phyloP scores from a whole-genome alignment of 2,797 vertebrate genomes.

The Tangara arthus region DNA sequence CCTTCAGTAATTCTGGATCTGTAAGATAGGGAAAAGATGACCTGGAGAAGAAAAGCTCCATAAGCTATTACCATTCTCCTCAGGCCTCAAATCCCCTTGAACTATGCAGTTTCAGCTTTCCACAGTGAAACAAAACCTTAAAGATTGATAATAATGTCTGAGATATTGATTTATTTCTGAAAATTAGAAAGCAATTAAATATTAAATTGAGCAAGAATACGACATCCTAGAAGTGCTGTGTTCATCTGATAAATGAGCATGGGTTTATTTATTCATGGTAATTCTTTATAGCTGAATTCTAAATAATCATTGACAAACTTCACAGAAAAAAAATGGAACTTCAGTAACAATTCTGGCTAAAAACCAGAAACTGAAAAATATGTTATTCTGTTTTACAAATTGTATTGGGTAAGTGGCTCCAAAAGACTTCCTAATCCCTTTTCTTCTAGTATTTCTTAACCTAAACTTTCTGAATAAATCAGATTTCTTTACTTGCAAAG shows the following conservation, averaged over 20 bases:
- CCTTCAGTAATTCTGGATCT: neutral
- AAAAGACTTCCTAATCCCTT: neutral
- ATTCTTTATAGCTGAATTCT: neutral
- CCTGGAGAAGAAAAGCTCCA: neutral
- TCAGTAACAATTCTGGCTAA: neutral
- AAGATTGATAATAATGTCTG: neutral
- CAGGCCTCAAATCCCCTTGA: neutral
- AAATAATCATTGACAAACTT: neutral
- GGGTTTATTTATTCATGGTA: constrained; percentile 7
- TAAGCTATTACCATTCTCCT: neutral
- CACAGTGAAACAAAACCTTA: neutral
- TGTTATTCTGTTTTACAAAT: neutral
- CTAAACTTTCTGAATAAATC: neutral
- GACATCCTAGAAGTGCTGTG: neutral
- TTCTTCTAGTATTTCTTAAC: neutral
- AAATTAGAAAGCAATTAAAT: constrained; percentile 30
- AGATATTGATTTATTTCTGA: neutral
- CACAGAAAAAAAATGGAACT: neutral
- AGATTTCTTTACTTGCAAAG: neutral
- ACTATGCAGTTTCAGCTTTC: neutral
- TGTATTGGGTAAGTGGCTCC: neutral
- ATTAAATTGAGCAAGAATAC: neutral
- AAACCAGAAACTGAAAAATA: neutral
- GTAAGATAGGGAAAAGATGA: neutral
- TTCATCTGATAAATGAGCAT: neutral